phyloP scores from a whole-genome alignment of 2,888 invertebrate species.

The Acrocyrtus sp. region DNA sequence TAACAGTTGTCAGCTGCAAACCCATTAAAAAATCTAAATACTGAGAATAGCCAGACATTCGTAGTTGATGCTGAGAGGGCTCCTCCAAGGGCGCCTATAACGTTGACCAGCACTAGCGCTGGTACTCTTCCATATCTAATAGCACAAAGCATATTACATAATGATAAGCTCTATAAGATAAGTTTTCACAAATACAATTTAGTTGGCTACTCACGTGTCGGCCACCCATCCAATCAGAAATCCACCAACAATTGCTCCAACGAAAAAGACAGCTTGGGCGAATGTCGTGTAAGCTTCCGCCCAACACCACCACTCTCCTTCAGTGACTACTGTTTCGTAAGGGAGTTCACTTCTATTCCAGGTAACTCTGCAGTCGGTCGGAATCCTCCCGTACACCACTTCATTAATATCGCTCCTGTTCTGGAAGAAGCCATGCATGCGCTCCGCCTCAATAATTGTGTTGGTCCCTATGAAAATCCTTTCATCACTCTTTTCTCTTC shows the following conservation, averaged over 20 bases:
- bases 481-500: background rate
- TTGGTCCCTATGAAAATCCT: background rate
- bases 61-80: slow-evolving; percentile 76
- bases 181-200: no score
- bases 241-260: slow-evolving; percentile 88
- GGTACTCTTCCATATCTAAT: slow-evolving; percentile 81
- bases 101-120: slow-evolving; percentile 76
- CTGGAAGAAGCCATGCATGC: no score
- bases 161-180: no score
- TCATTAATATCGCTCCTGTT: no score
- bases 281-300: slow-evolving; percentile 79
- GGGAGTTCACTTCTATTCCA: slow-evolving; percentile 89
- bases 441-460: slow-evolving; percentile 1
- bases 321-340: slow-evolving; percentile 84
- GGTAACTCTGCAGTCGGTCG: slow-evolving; percentile 71
- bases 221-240: slow-evolving; percentile 88
- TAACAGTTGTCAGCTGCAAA: slow-evolving; percentile 91
- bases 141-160: no score
- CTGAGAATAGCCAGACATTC: slow-evolving; percentile 80
- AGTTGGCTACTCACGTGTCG: slow-evolving; percentile 69
- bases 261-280: slow-evolving; percentile 87
- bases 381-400: no score
- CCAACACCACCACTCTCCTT: slow-evolving; percentile 84
- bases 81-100: slow-evolving; percentile 66
- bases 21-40: slow-evolving; percentile 85